Evolutionary conservation across 2,888 invertebrate genomes (phyloP), one percentile per base, ranked within the genome.

Genomic region (Dynastes hyllus): DNA sequence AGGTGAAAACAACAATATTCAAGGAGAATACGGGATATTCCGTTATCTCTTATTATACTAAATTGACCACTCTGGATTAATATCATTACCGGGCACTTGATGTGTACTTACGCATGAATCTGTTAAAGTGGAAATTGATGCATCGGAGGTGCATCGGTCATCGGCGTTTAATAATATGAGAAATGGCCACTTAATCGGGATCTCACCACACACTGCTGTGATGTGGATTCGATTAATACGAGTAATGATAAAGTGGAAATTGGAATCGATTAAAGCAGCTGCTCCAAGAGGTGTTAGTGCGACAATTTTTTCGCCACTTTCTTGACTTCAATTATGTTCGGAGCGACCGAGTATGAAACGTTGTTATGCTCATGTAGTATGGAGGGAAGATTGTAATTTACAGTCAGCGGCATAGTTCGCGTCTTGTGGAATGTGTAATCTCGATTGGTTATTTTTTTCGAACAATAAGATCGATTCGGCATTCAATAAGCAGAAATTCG

Each of bases 81-180:
- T 53, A 32, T 55, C 16, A 16, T 22, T 58, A 11, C 58, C 13
- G 16, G 16, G 22, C 37, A 69, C 27, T 50, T 50, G 50, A 55
- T n/a, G 55, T 37, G 55, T 73, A 69, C 11, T 50, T 45, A 45
- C 27, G 13, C 3, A 5, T 45, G 45, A 2, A 67, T 67, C 9
- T n/a, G 67, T 40, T 67, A 58, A 58, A 22, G 58, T 73, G 37
- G 73, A 73, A 73, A 73, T 73, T 73, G 73, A 37, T 73, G n/a
- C 40, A 22, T 22, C 58, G 40, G 58, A 58, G 16, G n/a, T 58
- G 27, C 22, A 29, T 51, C 29, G 58, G 16, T n/a, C 37, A 58
- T 73, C 58, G 58, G 58, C 58, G 58, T 73, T 73, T 73, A 40
- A 73, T 73, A 73, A 73, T 40, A 53, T 73, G 58, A 73, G 73